These are phyloP conservation scores for Nycticebus coucang DNA, from an alignment of 2,113 vertebrate genomes.

Conservation along the genomic window DNA sequence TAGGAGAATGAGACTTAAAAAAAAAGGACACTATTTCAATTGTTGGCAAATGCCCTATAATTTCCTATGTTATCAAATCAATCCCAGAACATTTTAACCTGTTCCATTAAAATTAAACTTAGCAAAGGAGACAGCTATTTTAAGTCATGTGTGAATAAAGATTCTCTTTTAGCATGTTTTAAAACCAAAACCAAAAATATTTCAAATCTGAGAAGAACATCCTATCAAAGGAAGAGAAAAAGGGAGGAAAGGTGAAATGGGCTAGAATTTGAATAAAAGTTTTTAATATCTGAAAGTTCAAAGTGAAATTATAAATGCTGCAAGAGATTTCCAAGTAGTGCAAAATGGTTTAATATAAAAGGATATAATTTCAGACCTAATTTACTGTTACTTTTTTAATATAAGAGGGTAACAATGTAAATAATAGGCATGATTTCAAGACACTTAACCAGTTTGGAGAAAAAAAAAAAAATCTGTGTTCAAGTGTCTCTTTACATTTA, in stretches of 20 bases:
- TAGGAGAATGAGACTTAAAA: too few relatives aligned
- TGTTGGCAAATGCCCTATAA: not conserved
- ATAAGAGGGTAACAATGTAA: not conserved
- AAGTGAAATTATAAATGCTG: not conserved
- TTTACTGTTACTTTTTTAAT: not conserved
- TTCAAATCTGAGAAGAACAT: not conserved
- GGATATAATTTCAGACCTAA: not conserved
- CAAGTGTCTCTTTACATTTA: not conserved
- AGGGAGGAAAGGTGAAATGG: not conserved
- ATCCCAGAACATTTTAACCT: not conserved
- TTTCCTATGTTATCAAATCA: not conserved
- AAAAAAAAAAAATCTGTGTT: not conserved
- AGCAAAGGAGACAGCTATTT: not conserved
- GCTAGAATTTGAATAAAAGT: not conserved
- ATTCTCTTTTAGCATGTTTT: conserved; percentile 27
- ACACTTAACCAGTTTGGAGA: not conserved
- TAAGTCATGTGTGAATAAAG: not conserved
- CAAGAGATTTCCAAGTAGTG: conserved; percentile 7
- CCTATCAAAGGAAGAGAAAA: not conserved
- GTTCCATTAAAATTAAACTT: not conserved
- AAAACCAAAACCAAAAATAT: not conserved
- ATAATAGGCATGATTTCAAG: not conserved
- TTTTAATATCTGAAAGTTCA: conserved; percentile 5
- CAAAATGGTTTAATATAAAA: not conserved
- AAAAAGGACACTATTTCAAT: not conserved